Conservation (phyloP, 2,888 invertebrate species). For the Danaus chrysippus region DNA sequence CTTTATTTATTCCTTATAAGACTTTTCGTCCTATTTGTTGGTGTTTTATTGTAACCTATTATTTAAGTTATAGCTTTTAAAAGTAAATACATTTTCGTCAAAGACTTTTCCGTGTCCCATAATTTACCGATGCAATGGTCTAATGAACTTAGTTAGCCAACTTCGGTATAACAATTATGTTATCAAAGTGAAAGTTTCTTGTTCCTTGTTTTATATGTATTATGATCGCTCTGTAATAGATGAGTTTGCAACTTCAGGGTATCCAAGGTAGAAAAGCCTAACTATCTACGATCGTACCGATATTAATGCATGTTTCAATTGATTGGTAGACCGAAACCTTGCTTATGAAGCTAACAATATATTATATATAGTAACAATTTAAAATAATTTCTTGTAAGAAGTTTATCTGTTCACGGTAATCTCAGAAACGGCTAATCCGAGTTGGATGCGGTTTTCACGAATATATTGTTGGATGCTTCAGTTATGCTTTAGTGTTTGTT, state of each 20-base stretch:
- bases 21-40: neutral
- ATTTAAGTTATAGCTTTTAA: too few species aligned
- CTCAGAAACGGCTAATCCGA: too few species aligned
- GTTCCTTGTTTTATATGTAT: neutral
- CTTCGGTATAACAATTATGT: neutral
- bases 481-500: too few species aligned
- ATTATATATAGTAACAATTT: too few species aligned
- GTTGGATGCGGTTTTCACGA: too few species aligned
- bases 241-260: neutral
- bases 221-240: neutral
- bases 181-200: slow-evolving; percentile 1
- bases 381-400: too few species aligned
- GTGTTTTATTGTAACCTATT: neutral
- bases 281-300: neutral
- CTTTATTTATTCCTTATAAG: neutral
- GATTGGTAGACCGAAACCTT: too few species aligned
- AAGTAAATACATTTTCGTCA: too few species aligned
- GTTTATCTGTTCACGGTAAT: too few species aligned
- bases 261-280: neutral
- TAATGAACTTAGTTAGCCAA: slow-evolving; percentile 1
- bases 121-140: neutral
- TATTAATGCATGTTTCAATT: slow-evolving; percentile 9
- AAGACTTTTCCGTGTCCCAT: too few species aligned
- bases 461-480: too few species aligned
- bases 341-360: too few species aligned